phyloP scores from a whole-genome alignment of 2,888 invertebrate genomes.

The Drosophila imparisetae region DNA sequence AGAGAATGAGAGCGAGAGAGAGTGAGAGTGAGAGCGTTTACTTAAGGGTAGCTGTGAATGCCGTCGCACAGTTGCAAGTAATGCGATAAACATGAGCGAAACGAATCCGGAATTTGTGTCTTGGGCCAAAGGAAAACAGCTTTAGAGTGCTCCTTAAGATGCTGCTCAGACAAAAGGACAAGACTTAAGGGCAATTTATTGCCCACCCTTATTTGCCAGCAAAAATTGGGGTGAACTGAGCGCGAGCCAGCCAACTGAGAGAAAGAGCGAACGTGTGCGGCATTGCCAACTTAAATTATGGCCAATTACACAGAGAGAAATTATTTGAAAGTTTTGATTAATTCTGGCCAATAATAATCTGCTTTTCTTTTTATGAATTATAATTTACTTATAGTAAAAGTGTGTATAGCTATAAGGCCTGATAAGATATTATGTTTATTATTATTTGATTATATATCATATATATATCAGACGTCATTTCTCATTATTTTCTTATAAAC shows the following conservation, averaged over 20 bases:
- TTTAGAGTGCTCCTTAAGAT: conserved; percentile 49
- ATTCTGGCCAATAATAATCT: neutral
- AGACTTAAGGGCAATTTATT: conserved; percentile 47
- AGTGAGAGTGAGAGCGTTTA: conserved; percentile 3
- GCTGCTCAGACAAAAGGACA: conserved; percentile 33
- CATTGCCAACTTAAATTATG: conserved; percentile 36
- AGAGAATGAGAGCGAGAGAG: neutral
- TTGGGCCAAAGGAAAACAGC: conserved; percentile 27
- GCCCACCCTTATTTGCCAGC: conserved; percentile 52
- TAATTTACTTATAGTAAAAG: neutral
- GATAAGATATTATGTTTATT: neutral
- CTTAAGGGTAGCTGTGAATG: conserved; percentile 48
- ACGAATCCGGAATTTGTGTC: conserved; percentile 46
- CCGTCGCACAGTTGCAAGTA: conserved; percentile 35
- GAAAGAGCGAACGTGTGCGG: conserved; percentile 9
- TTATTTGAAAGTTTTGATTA: neutral
- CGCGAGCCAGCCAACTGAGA: conserved; percentile 20
- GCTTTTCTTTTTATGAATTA: neutral
- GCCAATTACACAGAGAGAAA: conserved; percentile 31
- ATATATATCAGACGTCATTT: neutral
- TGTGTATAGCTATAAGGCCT: neutral
- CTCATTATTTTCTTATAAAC: neutral
- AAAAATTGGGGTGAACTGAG: conserved; percentile 49
- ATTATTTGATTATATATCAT: neutral
- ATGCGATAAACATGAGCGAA: conserved; percentile 35